Conservation (phyloP, 1,140 invertebrate genomes). For the Asobara japonica region DNA sequence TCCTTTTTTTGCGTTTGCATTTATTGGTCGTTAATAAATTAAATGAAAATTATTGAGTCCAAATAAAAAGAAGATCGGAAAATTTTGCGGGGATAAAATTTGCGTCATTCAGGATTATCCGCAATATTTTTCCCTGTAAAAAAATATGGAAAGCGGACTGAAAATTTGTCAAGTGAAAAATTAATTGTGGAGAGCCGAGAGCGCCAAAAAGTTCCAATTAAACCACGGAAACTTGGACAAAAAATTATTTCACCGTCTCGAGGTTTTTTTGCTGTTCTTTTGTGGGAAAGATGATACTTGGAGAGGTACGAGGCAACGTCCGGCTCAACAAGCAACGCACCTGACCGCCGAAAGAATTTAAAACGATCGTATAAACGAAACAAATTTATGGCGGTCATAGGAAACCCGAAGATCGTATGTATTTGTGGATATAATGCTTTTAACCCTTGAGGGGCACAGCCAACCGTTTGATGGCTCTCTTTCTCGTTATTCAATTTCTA, state of each 20-base stretch:
- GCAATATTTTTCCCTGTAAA: too few relatives aligned
- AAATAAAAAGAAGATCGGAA: too few relatives aligned
- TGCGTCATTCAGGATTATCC: too few relatives aligned
- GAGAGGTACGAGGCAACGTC: conserved; percentile 12
- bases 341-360: conserved; percentile 44
- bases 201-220: too few relatives aligned
- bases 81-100: background rate
- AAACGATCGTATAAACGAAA: conserved; percentile 47
- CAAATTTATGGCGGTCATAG: conserved; percentile 47
- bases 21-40: too few relatives aligned
- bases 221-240: background rate
- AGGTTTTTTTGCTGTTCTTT: background rate
- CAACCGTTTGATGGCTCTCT: too few relatives aligned
- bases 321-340: conserved; percentile 43
- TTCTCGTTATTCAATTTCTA: too few relatives aligned
- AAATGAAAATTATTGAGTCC: too few relatives aligned
- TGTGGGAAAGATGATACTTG: background rate
- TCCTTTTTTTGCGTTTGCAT: too few relatives aligned
- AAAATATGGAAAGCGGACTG: too few relatives aligned
- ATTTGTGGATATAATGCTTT: background rate
- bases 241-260: background rate
- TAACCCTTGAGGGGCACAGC: background rate
- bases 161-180: too few relatives aligned
- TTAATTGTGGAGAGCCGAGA: too few relatives aligned
- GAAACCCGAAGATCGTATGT: conserved; percentile 1